These are phyloP conservation scores for Paracyclopina nana DNA, from an alignment of 1,140 invertebrate genomes.

Conservation along the genomic window DNA sequence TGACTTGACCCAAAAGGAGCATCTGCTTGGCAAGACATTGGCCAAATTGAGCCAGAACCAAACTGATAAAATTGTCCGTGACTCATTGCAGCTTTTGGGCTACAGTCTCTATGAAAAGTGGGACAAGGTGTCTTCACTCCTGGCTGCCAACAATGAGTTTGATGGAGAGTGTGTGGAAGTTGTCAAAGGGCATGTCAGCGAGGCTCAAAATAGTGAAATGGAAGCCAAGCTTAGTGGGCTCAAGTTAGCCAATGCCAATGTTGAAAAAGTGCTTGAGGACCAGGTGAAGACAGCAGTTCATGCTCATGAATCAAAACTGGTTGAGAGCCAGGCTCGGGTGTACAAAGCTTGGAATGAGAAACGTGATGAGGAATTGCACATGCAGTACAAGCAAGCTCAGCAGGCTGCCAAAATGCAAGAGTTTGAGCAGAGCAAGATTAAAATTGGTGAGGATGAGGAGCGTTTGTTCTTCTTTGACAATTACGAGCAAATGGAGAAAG, in stretches of 20 bases:
- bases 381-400: constrained; percentile 22
- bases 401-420: constrained; percentile 20
- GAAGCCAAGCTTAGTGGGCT: not conserved
- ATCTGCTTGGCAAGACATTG: constrained; percentile 57
- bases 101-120: constrained; percentile 44
- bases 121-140: constrained; percentile 29
- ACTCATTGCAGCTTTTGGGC: constrained; percentile 45
- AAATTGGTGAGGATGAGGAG: constrained; percentile 24
- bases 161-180: constrained; percentile 25
- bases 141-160: constrained; percentile 22
- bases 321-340: constrained; percentile 19
- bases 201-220: not conserved
- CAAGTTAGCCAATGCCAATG: not conserved
- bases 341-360: constrained; percentile 23
- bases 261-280: constrained; percentile 17
- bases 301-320: constrained; percentile 20
- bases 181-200: constrained; percentile 23
- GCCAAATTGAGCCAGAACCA: constrained; percentile 32
- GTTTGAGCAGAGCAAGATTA: constrained; percentile 23
- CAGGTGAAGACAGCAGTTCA: constrained; percentile 18
- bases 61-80: constrained; percentile 31
- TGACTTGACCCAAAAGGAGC: constrained; percentile 43
- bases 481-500: constrained; percentile 22
- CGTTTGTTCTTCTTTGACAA: constrained; percentile 29
- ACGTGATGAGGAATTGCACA: constrained; percentile 21